phyloP scores from a whole-genome alignment of 2,797 vertebrate species.

The Channa striata region DNA sequence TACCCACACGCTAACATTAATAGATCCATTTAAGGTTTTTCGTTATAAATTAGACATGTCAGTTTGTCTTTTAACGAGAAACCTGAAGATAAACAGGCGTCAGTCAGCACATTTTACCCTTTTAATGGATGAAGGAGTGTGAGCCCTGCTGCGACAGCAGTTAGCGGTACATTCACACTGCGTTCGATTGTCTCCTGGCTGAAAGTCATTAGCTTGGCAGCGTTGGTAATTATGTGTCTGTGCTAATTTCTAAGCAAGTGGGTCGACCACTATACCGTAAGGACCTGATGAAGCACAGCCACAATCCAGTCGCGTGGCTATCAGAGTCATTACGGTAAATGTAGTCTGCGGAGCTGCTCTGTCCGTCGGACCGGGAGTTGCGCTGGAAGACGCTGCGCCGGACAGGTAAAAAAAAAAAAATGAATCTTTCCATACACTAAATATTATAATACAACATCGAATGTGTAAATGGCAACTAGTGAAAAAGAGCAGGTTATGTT shows the following conservation, averaged over 20 bases:
- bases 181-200: too few species aligned
- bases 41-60: too few species aligned
- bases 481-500: background rate
- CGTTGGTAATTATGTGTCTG: background rate
- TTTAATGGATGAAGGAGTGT: too few species aligned
- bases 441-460: background rate
- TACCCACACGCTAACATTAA: too few species aligned
- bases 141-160: too few species aligned
- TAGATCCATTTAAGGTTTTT: too few species aligned
- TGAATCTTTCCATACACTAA: constrained; percentile 15
- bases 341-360: constrained; percentile 63
- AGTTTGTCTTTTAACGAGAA: too few species aligned
- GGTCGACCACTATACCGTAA: constrained; percentile 47
- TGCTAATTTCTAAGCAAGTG: constrained; percentile 1
- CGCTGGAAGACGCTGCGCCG: constrained; percentile 76
- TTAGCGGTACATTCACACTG: too few species aligned
- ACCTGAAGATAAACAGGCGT: background rate
- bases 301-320: background rate
- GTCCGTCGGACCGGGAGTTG: constrained; percentile 75
- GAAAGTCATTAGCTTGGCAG: too few species aligned
- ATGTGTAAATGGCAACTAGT: background rate
- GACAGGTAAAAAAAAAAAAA: constrained; percentile 80
- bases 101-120: too few species aligned
- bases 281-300: background rate
- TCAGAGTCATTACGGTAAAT: constrained; percentile 78